These are phyloP conservation scores for Polypedilum pembai DNA, from an alignment of 1,140 invertebrate genomes.

Conservation along the genomic window DNA sequence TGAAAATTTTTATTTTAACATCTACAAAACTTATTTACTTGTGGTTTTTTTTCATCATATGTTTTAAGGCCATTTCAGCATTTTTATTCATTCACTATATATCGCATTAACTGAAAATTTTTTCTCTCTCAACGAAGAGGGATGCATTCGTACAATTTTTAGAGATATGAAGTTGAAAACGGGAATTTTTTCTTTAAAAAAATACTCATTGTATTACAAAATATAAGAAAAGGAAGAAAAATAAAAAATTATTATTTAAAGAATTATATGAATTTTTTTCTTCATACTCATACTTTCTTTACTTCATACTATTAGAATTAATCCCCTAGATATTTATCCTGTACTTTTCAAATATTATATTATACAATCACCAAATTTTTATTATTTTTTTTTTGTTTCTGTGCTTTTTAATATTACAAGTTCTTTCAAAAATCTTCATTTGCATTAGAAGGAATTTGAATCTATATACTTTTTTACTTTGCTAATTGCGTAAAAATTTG, in stretches of 20 bases:
- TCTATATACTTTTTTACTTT: neutral
- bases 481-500: neutral
- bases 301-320: neutral
- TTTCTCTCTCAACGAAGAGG: neutral
- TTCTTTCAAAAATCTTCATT: neutral
- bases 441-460: neutral
- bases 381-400: constrained; percentile 1
- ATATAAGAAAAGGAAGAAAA: neutral
- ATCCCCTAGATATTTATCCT: neutral
- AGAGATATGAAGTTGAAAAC: neutral
- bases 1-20: too few species aligned
- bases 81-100: neutral
- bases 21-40: too few species aligned
- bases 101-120: neutral
- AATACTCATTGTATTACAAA: neutral
- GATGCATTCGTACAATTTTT: neutral
- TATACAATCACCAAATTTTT: constrained; percentile 1
- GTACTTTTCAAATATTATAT: neutral
- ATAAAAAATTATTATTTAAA: neutral
- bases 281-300: neutral
- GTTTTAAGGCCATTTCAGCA: constrained; percentile 10
- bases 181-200: neutral
- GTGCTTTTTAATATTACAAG: neutral
- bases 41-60: neutral
- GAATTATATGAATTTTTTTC: neutral